Conservation (phyloP, 2,797 vertebrate species). For the Chiloscyllium punctatum region DNA sequence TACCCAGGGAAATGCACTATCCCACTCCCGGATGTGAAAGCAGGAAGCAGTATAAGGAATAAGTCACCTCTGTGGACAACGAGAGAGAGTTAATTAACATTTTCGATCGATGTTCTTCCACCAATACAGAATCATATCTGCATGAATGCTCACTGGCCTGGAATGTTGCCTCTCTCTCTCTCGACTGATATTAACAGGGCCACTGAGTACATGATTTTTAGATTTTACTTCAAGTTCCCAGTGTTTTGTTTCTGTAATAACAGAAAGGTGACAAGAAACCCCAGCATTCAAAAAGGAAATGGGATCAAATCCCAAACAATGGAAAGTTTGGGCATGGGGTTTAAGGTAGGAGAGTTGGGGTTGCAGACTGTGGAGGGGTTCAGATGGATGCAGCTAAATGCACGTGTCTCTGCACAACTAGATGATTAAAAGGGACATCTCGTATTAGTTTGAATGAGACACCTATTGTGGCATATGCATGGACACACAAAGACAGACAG, state of each 20-base stretch:
- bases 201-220: not conserved
- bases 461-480: not conserved
- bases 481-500: not conserved
- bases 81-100: not conserved
- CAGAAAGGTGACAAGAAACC: not conserved
- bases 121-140: too few relatives aligned
- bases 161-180: not conserved
- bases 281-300: not conserved
- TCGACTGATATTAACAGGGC: not conserved
- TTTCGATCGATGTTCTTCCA: not conserved
- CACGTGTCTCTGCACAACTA: not conserved
- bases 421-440: not conserved
- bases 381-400: not conserved
- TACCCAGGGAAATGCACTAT: not conserved
- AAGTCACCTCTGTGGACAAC: not conserved
- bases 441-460: not conserved
- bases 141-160: not conserved
- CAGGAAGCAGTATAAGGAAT: not conserved
- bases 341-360: not conserved
- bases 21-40: not conserved
- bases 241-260: too few relatives aligned
- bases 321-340: not conserved
- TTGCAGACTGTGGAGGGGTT: not conserved
- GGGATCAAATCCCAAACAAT: not conserved
- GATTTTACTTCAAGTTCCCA: not conserved